Conservation (phyloP, 2,888 invertebrate species). For the Sphinx pinastri region DNA sequence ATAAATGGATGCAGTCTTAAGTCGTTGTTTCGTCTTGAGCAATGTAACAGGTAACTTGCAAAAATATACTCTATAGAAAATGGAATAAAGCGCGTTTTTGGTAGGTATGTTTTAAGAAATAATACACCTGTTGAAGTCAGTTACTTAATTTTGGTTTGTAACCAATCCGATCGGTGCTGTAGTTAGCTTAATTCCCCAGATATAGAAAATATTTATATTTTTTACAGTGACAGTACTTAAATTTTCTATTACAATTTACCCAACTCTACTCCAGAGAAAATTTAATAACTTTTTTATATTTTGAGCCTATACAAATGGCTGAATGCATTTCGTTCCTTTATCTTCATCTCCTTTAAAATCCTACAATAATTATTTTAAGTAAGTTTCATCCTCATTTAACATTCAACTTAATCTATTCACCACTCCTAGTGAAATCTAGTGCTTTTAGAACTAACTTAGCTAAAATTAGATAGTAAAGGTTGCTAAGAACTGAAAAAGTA, state of each 20-base stretch:
- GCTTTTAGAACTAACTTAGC: not conserved
- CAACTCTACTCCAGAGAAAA: too few species aligned
- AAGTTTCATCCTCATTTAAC: not conserved
- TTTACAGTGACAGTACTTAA: conserved; percentile 1
- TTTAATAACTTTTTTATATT: not conserved
- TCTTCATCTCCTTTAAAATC: not conserved
- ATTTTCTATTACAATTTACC: not conserved
- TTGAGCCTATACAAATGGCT: not conserved
- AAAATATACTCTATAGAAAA: too few species aligned
- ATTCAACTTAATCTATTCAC: not conserved
- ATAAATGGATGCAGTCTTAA: too few species aligned
- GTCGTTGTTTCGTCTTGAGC: too few species aligned
- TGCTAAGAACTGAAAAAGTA: conserved; percentile 15
- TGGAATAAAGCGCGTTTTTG: too few species aligned
- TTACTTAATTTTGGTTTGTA: not conserved
- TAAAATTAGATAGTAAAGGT: conserved; percentile 12
- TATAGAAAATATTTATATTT: not conserved
- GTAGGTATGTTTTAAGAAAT: not conserved
- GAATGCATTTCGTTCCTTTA: not conserved
- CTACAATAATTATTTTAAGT: not conserved
- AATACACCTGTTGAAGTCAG: not conserved
- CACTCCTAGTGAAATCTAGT: not conserved
- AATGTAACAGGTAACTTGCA: too few species aligned
- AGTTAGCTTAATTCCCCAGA: not conserved
- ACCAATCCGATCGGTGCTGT: conserved; percentile 8